phyloP scores from a whole-genome alignment of 2,888 invertebrate species.

The Clanis bilineata region DNA sequence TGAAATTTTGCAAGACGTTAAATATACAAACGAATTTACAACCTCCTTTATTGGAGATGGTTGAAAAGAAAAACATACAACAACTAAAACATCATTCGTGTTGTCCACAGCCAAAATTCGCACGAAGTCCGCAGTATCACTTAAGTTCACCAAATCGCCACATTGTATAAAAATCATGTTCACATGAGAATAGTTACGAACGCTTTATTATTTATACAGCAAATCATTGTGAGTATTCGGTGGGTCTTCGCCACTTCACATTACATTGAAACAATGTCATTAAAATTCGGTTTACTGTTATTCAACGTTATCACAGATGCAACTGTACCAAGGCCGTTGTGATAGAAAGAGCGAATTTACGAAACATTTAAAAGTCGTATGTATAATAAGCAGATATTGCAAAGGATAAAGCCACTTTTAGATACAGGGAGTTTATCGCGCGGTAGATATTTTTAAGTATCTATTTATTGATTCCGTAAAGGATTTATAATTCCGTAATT shows the following conservation, averaged over 20 bases:
- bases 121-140: no score
- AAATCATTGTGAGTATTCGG: background rate
- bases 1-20: no score
- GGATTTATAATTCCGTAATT: no score
- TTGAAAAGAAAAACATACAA: no score
- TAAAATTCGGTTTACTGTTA: background rate
- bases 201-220: constrained; percentile 5
- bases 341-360: constrained; percentile 3
- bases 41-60: no score
- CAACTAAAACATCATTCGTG: no score
- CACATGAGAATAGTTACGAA: background rate
- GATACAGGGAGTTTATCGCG: no score
- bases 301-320: background rate
- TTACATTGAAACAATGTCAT: background rate
- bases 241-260: background rate
- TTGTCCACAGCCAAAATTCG: no score
- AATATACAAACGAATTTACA: no score
- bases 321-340: constrained; percentile 6
- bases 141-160: no score
- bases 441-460: no score
- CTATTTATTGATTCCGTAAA: no score
- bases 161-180: background rate
- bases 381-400: constrained; percentile 4
- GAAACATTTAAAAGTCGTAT: constrained; percentile 6
- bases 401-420: background rate